Evolutionary conservation across 1,140 invertebrate genomes (phyloP), one percentile per base, ranked within the genome.

Genomic region (Zelostemma sp.): DNA sequence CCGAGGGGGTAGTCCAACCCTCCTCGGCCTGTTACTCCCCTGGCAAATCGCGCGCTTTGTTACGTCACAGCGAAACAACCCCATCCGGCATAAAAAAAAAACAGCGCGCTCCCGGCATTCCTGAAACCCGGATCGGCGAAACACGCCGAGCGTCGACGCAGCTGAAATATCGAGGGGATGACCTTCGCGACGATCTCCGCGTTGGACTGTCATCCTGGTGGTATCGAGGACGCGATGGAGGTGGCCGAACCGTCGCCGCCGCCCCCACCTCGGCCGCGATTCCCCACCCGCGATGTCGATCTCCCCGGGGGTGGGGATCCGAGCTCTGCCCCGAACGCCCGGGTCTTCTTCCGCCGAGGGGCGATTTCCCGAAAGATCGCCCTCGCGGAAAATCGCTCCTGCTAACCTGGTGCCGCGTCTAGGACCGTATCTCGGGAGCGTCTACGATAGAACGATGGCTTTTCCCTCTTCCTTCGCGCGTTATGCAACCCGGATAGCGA

Each of bases 101-200:
- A 66, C n/a, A n/a, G n/a, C n/a, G n/a, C n/a, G n/a, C n/a, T n/a
- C n/a, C n/a, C n/a, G n/a, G n/a, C n/a, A n/a, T n/a, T n/a, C n/a
- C n/a, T n/a, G n/a, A n/a, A n/a, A 18, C 55, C 79, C 78, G 80
- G 77, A 50, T 81, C 57, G 12, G 45, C 59, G 55, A 78, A 80
- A 80, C 73, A 80, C 73, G 80, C 71, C 72, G 63, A 59, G 74
- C 80, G 73, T 80, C 79, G 80, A 80, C 74, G 80, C 78, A 75
- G 74, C 70, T 49, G n/a, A 38, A 38, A 11, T n/a, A n/a, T n/a
- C n/a, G n/a, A n/a, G n/a, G n/a, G n/a, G n/a, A n/a, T n/a, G n/a
- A n/a, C n/a, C n/a, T n/a, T n/a, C n/a, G n/a, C n/a, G n/a, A n/a
- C n/a, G n/a, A 59, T 73, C 76, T 83, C 78, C 65, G 78, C 72